Conservation (phyloP, 2,888 invertebrate species). For the Camptogramma bilineatum region DNA sequence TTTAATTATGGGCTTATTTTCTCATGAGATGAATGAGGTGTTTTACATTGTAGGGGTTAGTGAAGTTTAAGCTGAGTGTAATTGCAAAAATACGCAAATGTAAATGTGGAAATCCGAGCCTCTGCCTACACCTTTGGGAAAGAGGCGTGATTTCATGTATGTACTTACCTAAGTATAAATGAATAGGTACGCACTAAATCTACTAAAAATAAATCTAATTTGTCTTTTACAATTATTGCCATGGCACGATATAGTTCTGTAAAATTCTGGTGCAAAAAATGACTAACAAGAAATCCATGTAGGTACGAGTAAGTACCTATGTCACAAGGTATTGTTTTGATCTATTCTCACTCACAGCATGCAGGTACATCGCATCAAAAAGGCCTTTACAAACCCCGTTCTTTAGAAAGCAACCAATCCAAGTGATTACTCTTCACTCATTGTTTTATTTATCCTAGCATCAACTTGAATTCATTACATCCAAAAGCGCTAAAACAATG, state of each 20-base stretch:
- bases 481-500: conserved; percentile 63
- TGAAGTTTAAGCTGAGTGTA: conserved; percentile 11
- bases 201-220: no score
- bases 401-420: conserved; percentile 20
- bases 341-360: background rate
- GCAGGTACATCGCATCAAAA: background rate
- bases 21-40: conserved; percentile 32
- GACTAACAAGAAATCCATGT: background rate
- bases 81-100: no score
- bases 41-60: conserved; percentile 20
- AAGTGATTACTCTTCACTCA: conserved; percentile 28
- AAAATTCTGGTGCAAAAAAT: background rate
- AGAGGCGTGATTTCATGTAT: no score
- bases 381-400: conserved; percentile 13
- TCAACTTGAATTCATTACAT: conserved; percentile 60
- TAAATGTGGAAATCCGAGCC: no score
- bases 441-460: conserved; percentile 49
- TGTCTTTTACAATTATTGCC: no score
- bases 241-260: no score
- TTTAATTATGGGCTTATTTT: conserved; percentile 40
- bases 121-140: no score
- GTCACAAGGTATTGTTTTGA: background rate
- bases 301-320: no score
- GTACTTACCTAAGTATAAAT: no score
- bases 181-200: no score